These are phyloP conservation scores for Mechanitis mazaeus DNA, from an alignment of 2,888 invertebrate species.

Conservation along the genomic window DNA sequence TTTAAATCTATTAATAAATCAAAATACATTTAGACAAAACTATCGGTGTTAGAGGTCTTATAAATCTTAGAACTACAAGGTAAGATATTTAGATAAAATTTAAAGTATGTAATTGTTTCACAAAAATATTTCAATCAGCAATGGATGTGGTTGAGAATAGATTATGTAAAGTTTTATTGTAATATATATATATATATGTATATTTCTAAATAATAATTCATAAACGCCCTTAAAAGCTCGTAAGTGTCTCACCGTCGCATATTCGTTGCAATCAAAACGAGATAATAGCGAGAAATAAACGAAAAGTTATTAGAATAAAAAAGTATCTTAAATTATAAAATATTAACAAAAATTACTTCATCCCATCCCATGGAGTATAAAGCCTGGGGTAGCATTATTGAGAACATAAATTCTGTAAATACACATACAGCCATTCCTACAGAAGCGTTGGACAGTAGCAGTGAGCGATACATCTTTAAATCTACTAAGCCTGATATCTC, in stretches of 20 bases:
- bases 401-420: constrained; percentile 74
- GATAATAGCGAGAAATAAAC: no score
- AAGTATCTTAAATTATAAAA: not conserved
- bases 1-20: no score
- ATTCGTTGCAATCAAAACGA: no score
- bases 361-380: constrained; percentile 70
- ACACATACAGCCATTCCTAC: constrained; percentile 72
- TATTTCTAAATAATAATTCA: no score
- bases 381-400: constrained; percentile 74
- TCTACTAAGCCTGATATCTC: constrained; percentile 50
- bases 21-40: no score
- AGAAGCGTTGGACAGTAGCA: constrained; percentile 75
- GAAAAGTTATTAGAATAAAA: not conserved
- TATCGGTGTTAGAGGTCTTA: no score
- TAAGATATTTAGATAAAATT: no score
- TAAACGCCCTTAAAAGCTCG: no score
- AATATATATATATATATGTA: no score
- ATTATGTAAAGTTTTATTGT: no score
- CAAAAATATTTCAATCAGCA: not conserved
- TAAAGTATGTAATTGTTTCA: not conserved
- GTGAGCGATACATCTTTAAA: constrained; percentile 71
- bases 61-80: no score
- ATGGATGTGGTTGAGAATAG: not conserved
- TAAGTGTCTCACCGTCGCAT: no score
- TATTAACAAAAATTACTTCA: constrained; percentile 38